Evolutionary conservation across 2,113 vertebrate genomes (phyloP).

Genomic region (Mesocricetus auratus): DNA sequence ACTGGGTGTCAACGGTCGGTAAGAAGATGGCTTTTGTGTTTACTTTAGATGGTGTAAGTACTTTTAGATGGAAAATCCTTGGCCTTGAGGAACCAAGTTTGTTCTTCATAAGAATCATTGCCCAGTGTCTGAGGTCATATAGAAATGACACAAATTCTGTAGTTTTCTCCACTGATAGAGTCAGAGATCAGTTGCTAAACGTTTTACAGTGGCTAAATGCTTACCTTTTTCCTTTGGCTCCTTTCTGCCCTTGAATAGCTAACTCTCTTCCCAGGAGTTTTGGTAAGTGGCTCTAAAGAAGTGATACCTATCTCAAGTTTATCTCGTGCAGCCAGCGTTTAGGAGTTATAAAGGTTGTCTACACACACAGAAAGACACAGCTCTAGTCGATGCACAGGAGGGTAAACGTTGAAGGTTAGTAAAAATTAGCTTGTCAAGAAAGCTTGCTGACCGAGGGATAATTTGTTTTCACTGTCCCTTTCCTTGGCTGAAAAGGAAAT

Average conservation of each 20-base stretch:
- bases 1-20: not conserved
- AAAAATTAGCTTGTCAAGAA: conserved; percentile 76
- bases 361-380: not conserved
- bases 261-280: conserved; percentile 61
- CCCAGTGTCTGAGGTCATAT: not conserved
- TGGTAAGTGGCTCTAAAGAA: conserved; percentile 68
- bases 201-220: conserved; percentile 40
- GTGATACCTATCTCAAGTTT: conserved; percentile 64
- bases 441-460: conserved; percentile 60
- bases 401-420: conserved; percentile 69
- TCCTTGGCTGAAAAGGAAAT: conserved; percentile 77
- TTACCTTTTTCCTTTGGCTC: conserved; percentile 34
- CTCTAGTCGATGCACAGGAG: not conserved
- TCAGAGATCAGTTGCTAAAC: conserved; percentile 42
- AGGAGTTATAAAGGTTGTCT: conserved; percentile 58
- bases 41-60: conserved; percentile 42
- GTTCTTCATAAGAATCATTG: conserved; percentile 5
- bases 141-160: not conserved
- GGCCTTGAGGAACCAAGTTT: not conserved
- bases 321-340: conserved; percentile 48
- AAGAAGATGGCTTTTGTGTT: not conserved
- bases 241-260: conserved; percentile 39
- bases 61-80: conserved; percentile 39
- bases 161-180: conserved; percentile 49
- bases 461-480: conserved; percentile 78